Evolutionary conservation across 2,888 invertebrate species (phyloP).

Genomic region (Brachypalpus laphriformis): DNA sequence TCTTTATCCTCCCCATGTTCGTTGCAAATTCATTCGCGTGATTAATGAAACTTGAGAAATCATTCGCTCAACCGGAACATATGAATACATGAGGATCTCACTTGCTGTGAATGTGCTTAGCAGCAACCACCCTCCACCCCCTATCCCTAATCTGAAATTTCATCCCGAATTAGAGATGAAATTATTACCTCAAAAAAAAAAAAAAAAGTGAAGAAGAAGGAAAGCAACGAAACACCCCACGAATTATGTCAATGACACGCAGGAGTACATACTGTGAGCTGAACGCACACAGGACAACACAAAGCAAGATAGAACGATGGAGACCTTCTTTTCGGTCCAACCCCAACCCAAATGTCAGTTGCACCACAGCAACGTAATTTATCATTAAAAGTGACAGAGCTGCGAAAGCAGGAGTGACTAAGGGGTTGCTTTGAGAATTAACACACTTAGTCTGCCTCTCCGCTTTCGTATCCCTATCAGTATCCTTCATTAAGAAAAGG

Average conservation of each 20-base stretch:
- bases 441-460: conserved; percentile 51
- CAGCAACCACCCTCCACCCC: background rate
- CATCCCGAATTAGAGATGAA: conserved; percentile 68
- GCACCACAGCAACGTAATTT: conserved; percentile 68
- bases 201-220: conserved; percentile 17
- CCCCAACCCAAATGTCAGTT: conserved; percentile 59
- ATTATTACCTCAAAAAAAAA: conserved; percentile 48
- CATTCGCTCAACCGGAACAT: conserved; percentile 61
- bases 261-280: conserved; percentile 31
- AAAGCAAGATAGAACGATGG: conserved; percentile 1
- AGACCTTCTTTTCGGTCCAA: conserved; percentile 7
- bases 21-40: conserved; percentile 61
- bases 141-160: conserved; percentile 41
- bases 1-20: background rate
- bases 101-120: conserved; percentile 34
- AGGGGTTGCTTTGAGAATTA: conserved; percentile 65
- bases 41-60: conserved; percentile 71
- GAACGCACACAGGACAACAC: background rate
- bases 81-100: conserved; percentile 64
- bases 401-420: conserved; percentile 55
- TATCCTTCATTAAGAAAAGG: conserved; percentile 8
- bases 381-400: conserved; percentile 70
- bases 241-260: conserved; percentile 70
- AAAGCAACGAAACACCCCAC: conserved; percentile 41
- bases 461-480: conserved; percentile 15